These are phyloP conservation scores for Drosophila busckii DNA, from an alignment of 1,140 invertebrate species.

Conservation along the genomic window DNA sequence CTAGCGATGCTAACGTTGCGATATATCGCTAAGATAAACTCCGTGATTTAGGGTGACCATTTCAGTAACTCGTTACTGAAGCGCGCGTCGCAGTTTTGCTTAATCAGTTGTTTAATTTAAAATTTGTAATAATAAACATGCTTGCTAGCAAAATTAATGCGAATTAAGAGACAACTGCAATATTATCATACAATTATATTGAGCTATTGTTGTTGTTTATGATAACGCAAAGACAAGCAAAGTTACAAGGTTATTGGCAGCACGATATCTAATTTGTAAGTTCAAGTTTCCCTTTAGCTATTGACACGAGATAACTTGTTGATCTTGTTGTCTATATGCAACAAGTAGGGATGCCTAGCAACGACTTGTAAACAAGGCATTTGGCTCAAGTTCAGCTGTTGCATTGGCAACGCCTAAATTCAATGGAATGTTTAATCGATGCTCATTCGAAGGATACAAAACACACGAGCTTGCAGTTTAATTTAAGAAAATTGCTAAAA, in stretches of 20 bases:
- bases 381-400: conserved; percentile 71
- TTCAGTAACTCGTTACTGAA: no score
- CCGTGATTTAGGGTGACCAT: no score
- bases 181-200: neutral
- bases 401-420: conserved; percentile 58
- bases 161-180: no score
- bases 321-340: conserved; percentile 49
- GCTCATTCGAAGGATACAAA: conserved; percentile 38
- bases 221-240: conserved; percentile 2
- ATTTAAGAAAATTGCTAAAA: conserved; percentile 25
- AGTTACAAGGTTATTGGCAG: conserved; percentile 11
- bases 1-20: no score
- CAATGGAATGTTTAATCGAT: conserved; percentile 57
- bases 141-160: neutral
- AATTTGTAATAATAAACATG: neutral
- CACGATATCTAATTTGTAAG: no score
- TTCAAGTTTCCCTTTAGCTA: conserved; percentile 15
- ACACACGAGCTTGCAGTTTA: conserved; percentile 30
- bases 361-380: conserved; percentile 50
- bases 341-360: conserved; percentile 58
- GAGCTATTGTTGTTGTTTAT: neutral
- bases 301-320: conserved; percentile 17
- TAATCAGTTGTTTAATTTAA: conserved; percentile 1
- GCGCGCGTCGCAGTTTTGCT: conserved; percentile 4
- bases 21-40: no score